Base-by-base conservation (phyloP, 2,113 vertebrate genomes). In the Vulpes lagopus region DNA sequence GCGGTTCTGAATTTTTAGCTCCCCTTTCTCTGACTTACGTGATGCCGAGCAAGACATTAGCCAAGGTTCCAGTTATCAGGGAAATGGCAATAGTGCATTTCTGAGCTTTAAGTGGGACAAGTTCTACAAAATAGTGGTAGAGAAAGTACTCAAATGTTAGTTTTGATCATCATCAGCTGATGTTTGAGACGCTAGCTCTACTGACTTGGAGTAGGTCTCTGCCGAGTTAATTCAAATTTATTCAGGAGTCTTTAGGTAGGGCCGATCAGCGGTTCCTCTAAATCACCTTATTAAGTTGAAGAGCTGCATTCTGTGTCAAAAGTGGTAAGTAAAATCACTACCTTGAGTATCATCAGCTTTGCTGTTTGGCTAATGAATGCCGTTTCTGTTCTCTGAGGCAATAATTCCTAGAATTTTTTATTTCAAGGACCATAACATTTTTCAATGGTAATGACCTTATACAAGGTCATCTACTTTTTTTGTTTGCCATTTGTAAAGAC, bases 351-450 rank as follows among this genome's bases (percentile, higher is more conserved):
- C 11, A 22, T 27, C 51, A 60, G 81, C 27, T 9, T 27, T 92
- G 79, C n/a, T 32, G 25, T 43, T 60, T 38, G 19, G 32, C 82
- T 88, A 8, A 22, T 22, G 3, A 84, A 83, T 64, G 84, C 19
- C 30, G 57, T 27, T 60, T 85, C 76, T 14, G 8, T 87, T 92
- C 79, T 97, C 86, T 38, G 25, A 88, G 64, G 69, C 87, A 96
- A 51, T 71, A 38, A 51, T 87, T 87, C 74, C 82, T 65, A 73
- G 73, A 96, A 93, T 85, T 96, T 93, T 73, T 91, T 73, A 89
- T 86, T 89, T 93, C 86, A 92, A 94, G 95, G 95, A 86, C 82
- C 57, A 94, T 95, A 80, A 84, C 53, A 64, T n/a, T 74, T 86
- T 89, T 65, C n/a, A 60, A 43, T 27, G 6, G 82, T 79, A 89